These are phyloP conservation scores for Melanostoma scalare DNA, from an alignment of 2,888 invertebrate species.

Conservation along the genomic window DNA sequence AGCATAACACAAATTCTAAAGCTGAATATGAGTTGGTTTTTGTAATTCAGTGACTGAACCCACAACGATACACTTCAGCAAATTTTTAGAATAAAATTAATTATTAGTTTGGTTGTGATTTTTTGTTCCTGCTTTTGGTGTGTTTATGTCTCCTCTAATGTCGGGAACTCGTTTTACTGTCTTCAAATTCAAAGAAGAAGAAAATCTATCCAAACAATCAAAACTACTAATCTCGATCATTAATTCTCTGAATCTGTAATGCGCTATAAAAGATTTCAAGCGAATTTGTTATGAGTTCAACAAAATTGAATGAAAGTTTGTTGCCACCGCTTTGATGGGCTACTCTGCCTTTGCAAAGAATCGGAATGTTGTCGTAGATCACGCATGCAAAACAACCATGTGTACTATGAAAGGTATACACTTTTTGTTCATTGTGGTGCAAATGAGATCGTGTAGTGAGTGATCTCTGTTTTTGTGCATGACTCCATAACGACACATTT, in stretches of 20 bases:
- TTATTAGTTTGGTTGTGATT: background rate
- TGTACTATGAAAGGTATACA: background rate
- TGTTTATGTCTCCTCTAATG: too few species aligned
- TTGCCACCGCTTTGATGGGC: background rate
- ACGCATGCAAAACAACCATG: conserved; percentile 1
- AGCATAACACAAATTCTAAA: conserved; percentile 48
- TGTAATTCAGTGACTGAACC: conserved; percentile 34
- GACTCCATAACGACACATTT: conserved; percentile 56
- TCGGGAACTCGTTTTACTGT: too few species aligned
- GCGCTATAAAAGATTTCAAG: background rate
- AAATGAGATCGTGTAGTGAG: conserved; percentile 31
- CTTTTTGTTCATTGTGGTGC: conserved; percentile 26
- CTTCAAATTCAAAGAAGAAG: too few species aligned
- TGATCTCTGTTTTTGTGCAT: conserved; percentile 62
- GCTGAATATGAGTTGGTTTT: conserved; percentile 35
- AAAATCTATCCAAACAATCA: too few species aligned
- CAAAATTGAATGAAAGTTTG: background rate
- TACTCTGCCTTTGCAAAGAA: background rate
- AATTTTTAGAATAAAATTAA: conserved; percentile 64
- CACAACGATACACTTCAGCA: conserved; percentile 65
- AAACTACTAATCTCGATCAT: background rate
- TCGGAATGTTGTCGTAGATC: conserved; percentile 40
- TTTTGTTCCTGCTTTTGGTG: conserved; percentile 10
- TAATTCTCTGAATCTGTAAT: background rate
- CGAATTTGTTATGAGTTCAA: background rate